Evolutionary conservation across 2,888 invertebrate species (phyloP).

Genomic region (Tipula confusa): DNA sequence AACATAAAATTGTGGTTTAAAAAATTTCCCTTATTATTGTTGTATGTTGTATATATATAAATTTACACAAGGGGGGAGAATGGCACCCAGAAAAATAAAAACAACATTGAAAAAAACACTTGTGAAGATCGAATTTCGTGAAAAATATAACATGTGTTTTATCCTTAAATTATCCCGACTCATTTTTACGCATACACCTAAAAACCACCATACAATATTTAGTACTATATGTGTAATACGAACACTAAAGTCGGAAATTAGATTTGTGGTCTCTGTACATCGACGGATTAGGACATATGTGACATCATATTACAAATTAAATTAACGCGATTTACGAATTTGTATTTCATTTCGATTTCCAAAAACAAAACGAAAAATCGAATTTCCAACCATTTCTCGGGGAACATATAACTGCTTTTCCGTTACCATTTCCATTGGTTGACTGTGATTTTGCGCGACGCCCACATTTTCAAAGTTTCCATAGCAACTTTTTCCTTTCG

Average conservation of each 20-base stretch:
- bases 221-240: not conserved
- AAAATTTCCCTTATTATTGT: not conserved
- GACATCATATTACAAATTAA: not conserved
- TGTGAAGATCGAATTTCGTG: not conserved
- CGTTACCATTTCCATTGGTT: conserved; percentile 50
- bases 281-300: not conserved
- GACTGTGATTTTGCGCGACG: conserved; percentile 48
- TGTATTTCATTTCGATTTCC: not conserved
- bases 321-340: not conserved
- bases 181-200: not conserved
- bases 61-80: not conserved
- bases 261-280: not conserved
- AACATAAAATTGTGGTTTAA: not conserved
- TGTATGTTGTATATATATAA: not conserved
- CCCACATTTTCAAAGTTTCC: conserved; percentile 35
- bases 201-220: not conserved
- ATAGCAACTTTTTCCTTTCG: conserved; percentile 27
- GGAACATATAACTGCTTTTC: conserved; percentile 39
- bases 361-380: conserved; percentile 40
- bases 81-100: too few relatives aligned
- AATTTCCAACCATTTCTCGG: conserved; percentile 50
- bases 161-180: not conserved
- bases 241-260: too few relatives aligned
- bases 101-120: too few relatives aligned
- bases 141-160: not conserved